These are phyloP conservation scores for Sialia sialis DNA, from an alignment of 2,113 vertebrate species.

Conservation along the genomic window DNA sequence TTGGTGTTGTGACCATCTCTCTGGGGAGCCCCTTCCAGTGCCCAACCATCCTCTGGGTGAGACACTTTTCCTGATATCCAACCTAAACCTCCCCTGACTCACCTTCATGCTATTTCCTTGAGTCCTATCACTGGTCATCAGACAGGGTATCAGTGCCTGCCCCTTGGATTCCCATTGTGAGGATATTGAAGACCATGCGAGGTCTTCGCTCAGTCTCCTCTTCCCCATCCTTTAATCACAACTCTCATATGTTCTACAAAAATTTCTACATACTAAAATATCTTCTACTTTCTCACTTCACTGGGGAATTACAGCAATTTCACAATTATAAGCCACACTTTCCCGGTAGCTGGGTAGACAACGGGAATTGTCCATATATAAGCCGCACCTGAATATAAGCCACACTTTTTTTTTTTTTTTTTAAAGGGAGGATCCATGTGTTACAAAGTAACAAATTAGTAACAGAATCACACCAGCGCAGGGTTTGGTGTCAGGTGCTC, in stretches of 20 bases:
- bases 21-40: not conserved
- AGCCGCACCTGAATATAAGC: too few species aligned
- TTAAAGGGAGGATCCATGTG: too few species aligned
- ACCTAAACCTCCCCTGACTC: not conserved
- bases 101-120: not conserved
- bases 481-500: too few species aligned
- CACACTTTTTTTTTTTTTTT: too few species aligned
- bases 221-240: not conserved
- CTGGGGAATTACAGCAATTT: too few species aligned
- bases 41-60: not conserved
- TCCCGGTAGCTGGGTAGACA: too few species aligned
- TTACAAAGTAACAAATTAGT: too few species aligned
- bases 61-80: not conserved
- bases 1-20: not conserved
- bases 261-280: not conserved
- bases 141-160: not conserved
- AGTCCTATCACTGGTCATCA: not conserved
- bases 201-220: not conserved
- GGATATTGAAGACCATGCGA: not conserved
- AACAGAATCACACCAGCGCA: too few species aligned
- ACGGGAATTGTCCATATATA: too few species aligned
- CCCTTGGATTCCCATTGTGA: accelerated
- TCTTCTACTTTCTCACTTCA: not conserved
- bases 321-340: too few species aligned
- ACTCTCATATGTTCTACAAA: not conserved